Evolutionary conservation across 2,113 vertebrate genomes (phyloP).

Genomic region (Piaya cayana): DNA sequence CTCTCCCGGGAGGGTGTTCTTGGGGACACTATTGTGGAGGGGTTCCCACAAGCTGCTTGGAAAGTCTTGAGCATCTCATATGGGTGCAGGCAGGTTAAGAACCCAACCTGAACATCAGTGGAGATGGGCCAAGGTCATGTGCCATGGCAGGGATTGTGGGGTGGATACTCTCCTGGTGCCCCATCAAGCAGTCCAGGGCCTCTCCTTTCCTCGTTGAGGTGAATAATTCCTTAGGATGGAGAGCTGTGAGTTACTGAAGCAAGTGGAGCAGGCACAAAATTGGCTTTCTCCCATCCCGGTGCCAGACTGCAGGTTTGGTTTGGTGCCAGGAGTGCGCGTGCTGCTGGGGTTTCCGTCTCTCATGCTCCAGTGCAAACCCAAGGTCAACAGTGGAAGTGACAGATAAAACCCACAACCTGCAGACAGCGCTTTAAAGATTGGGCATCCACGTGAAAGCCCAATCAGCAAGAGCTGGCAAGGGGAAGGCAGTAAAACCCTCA

Average conservation of each 20-base stretch:
- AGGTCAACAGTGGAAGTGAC: neutral
- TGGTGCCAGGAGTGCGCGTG: accelerated
- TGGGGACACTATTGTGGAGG: accelerated
- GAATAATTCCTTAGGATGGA: neutral
- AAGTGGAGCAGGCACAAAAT: neutral
- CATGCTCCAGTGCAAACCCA: neutral
- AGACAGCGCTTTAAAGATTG: accelerated
- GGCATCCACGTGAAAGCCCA: accelerated
- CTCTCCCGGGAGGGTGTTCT: neutral
- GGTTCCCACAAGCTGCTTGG: neutral
- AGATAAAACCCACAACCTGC: neutral
- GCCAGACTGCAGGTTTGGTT: neutral
- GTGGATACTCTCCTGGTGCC: neutral
- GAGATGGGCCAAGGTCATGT: accelerated
- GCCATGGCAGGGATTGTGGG: accelerated
- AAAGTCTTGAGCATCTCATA: accelerated
- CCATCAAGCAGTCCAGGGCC: neutral
- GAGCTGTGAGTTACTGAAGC: neutral
- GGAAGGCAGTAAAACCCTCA: neutral
- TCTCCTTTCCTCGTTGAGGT: neutral
- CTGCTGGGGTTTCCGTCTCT: neutral
- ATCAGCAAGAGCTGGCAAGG: accelerated
- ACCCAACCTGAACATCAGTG: neutral
- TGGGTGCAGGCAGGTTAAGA: neutral
- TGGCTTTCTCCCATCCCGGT: neutral